Evolutionary conservation across 1,140 invertebrate species (phyloP), one percentile per base, ranked within the genome.

Genomic region (Myzus persicae): DNA sequence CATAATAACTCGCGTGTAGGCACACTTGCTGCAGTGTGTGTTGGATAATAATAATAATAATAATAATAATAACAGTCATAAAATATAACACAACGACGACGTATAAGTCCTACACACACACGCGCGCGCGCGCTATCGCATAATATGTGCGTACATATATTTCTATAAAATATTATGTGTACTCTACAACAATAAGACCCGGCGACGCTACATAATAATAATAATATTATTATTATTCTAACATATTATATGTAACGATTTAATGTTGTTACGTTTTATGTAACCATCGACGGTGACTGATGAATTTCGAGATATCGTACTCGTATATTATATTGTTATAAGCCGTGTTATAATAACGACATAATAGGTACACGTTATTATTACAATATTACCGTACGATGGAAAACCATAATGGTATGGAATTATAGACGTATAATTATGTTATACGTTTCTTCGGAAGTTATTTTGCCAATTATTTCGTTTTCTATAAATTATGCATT

Each of bases 41-140:
- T 91, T 91, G 90, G 36, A 91, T 67, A 91, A 91, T 91, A 91
- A 7, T 51, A 38, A 31, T n/a, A 44, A 14, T 31, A 85, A 31
- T 85, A 44, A 59, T 67, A 67, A 76, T 76, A 76, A 76, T 76
- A 76, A 76, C 20, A 76, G 59, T 76, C 18, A 18, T 76, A 76
- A 76, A 76, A 76, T 76, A 76, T 76, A 76, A 76, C 59, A 67
- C 59, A 76, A 76, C 59, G 31, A 76, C 59, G 31, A 76, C 59
- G 31, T 76, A n/a, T n/a, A 76, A n/a, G 59, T 76, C 59, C 59
- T n/a, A 31, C 26, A 67, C 11, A 67, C 59, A 67, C 59, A 14
- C 26, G 40, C 26, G 42, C 9, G 14, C 59, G 31, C 26, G 40
- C 26, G 42, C 9, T 26, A 24, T 84, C 82, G 38, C 22, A 44